Evolutionary conservation across 92 coral and sea anemone species (phyloP).

Genomic region (Parazoanthus atlanticus): DNA sequence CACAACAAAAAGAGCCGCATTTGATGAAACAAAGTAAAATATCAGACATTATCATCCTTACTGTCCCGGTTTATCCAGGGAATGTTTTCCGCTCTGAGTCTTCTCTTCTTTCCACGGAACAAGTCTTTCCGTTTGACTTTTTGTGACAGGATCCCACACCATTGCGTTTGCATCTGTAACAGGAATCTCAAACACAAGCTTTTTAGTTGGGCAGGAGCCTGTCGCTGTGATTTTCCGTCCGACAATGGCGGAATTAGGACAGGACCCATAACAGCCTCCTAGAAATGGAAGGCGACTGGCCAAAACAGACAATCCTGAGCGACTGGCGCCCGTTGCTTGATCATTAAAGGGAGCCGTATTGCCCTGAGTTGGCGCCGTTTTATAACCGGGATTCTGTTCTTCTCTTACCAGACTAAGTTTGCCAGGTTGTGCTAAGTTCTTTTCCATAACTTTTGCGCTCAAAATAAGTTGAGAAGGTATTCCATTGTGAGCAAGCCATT

Average conservation of each 20-base stretch:
- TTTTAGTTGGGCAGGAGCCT: not conserved
- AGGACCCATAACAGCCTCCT: constrained; percentile 29
- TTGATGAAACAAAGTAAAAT: too few relatives aligned
- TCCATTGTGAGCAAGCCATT: constrained; percentile 30
- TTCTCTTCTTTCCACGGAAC: not conserved
- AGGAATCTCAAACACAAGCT: not conserved
- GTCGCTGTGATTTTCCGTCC: not conserved
- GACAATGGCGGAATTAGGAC: not conserved
- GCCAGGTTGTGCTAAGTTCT: not conserved
- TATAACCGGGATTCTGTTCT: not conserved
- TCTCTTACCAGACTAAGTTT: not conserved
- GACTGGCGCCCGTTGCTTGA: not conserved
- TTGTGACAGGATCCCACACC: constrained; percentile 37
- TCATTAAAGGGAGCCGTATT: not conserved
- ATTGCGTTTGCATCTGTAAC: constrained; percentile 1
- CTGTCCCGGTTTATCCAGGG: not conserved
- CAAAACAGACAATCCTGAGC: constrained; percentile 8
- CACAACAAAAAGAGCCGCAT: too few relatives aligned
- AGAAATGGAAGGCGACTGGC: constrained; percentile 25
- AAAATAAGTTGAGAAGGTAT: not conserved
- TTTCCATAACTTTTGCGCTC: constrained; percentile 15
- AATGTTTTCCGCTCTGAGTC: not conserved
- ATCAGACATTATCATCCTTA: not conserved
- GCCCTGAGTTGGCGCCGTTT: not conserved
- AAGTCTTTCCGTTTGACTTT: not conserved